Evolutionary conservation across 1,140 invertebrate species (phyloP).

Genomic region (Drosophila lini): DNA sequence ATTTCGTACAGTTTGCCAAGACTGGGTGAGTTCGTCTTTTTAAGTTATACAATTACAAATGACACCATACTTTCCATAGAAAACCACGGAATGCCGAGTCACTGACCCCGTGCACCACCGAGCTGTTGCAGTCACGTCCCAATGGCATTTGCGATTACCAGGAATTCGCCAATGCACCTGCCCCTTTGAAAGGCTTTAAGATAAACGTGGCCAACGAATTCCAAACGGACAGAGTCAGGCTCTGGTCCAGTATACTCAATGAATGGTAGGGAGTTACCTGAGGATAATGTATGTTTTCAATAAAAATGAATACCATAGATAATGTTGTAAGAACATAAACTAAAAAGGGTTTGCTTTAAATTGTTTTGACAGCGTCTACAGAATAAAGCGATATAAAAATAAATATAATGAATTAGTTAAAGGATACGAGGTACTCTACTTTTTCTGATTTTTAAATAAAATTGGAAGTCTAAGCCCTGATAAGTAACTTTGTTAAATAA

Average conservation of each 20-base stretch:
- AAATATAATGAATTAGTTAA: background rate
- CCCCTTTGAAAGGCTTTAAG: conserved; percentile 15
- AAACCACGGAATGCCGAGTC: conserved; percentile 46
- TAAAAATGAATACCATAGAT: background rate
- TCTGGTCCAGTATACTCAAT: conserved; percentile 62
- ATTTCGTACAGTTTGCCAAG: conserved; percentile 77
- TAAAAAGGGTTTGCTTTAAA: background rate
- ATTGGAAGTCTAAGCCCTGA: no score
- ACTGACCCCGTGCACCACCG: conserved; percentile 38
- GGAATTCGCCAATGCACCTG: conserved; percentile 55
- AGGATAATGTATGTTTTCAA: background rate
- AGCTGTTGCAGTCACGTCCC: conserved; percentile 46
- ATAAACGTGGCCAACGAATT: conserved; percentile 45
- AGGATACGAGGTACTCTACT: no score
- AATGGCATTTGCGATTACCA: conserved; percentile 75
- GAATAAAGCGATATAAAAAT: no score
- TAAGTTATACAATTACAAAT: background rate
- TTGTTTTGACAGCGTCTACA: no score
- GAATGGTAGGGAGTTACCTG: conserved; percentile 4
- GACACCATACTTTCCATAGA: conserved; percentile 4
- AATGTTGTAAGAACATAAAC: background rate
- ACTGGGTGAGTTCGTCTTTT: conserved; percentile 40
- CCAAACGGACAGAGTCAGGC: conserved; percentile 34
- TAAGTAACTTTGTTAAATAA: no score
- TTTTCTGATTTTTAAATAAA: no score